Evolutionary conservation across 2,888 invertebrate genomes (phyloP), one percentile per base, ranked within the genome.

Genomic region (Cosmorhoe ocellata): DNA sequence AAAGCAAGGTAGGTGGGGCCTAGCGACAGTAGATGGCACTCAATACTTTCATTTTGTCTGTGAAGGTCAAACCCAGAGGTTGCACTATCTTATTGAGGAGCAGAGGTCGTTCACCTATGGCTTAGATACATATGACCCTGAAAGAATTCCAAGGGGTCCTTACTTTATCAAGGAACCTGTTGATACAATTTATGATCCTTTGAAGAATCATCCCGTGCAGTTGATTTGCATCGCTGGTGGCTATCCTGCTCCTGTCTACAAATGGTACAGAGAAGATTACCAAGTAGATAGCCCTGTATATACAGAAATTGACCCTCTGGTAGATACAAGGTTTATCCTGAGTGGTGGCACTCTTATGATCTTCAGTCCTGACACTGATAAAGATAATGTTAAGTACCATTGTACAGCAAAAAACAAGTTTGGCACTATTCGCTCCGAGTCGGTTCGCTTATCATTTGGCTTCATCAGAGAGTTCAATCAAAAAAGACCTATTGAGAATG

Each of bases 321-420:
- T 75, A 26, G 93, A 97, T 70, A 74, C 86, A 13, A 93, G 97
- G 49, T 97, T 95, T 71, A 97, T 98, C 1, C 82, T 98, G 5
- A 97, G 97, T 68, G 98, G 98, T 52, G 99, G 99, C 18, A 95
- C 95, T 56, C 89, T 99, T 6, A 96, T 97, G 65, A 98, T 99
- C 51, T 94, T 95, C 64, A 92, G 94, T 67, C 98, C 98, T 0
- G 94, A 95, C 67, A 94, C 95, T 79, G 93, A 93, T 58, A 88
- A 90, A 47, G 98, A 99, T 75, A 93, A 96, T 74, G 97, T 98
- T 0, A 93, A 94, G 10, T 99, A 98, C 81, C 97, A 98, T 72
- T 99, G 99, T 74, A 94, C 95, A 65, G 98, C 98, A 1, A 90
- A 93, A n/a, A 99, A 99, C 81, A 92, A 93, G 71, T 98, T 93